These are phyloP conservation scores for Drosophila santomea DNA, from an alignment of 1,140 invertebrate genomes.

Conservation along the genomic window DNA sequence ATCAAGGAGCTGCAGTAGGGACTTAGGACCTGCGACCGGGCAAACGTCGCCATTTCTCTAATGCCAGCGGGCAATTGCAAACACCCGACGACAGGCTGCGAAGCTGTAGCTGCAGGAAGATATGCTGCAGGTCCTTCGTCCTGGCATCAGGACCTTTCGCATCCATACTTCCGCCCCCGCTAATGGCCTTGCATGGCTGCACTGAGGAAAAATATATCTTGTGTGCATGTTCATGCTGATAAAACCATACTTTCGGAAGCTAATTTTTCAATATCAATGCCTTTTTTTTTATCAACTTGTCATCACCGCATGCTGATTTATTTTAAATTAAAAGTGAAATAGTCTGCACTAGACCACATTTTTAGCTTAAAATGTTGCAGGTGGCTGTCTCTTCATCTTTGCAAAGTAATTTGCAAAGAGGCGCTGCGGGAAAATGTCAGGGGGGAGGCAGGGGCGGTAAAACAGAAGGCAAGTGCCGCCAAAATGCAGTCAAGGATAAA, in stretches of 20 bases:
- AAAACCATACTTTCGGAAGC: not conserved
- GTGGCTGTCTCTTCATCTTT: constrained; percentile 77
- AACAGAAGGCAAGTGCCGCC: constrained; percentile 79
- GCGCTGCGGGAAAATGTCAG: constrained; percentile 38
- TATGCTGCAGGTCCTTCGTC: constrained; percentile 50
- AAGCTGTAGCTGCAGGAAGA: constrained; percentile 49
- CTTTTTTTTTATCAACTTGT: too few species aligned
- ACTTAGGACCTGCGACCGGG: constrained; percentile 33
- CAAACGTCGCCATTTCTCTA: constrained; percentile 69
- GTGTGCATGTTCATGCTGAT: not conserved
- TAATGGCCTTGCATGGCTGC: constrained; percentile 57
- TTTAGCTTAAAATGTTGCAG: constrained; percentile 24
- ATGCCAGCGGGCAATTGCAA: constrained; percentile 70
- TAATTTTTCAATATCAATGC: not conserved
- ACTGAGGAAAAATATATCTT: constrained; percentile 9
- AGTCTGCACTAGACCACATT: not conserved
- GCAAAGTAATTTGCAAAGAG: constrained; percentile 84
- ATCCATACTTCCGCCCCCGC: not conserved
- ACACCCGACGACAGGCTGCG: constrained; percentile 46
- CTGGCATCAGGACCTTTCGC: constrained; percentile 21
- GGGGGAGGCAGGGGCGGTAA: not conserved
- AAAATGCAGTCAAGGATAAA: constrained; percentile 80
- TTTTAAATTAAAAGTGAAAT: not conserved
- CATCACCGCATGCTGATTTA: not conserved
- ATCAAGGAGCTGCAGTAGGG: constrained; percentile 72